Conservation (phyloP, 2,888 invertebrate genomes). For the Agriopis marginaria region DNA sequence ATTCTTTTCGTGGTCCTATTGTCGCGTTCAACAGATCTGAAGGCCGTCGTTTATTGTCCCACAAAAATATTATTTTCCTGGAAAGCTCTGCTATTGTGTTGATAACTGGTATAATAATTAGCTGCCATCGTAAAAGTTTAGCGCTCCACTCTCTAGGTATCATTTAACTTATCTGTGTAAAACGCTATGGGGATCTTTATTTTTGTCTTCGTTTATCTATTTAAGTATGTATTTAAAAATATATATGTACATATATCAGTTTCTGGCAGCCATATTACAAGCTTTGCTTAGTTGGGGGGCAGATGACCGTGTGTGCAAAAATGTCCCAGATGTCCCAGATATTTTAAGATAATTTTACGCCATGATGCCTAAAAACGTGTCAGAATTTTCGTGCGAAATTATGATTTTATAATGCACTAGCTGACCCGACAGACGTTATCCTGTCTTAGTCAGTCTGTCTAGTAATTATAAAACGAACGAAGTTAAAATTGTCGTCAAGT, state of each 20-base stretch:
- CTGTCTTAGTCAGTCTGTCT: no score
- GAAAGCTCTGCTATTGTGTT: constrained; percentile 33
- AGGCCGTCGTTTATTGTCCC: constrained; percentile 45
- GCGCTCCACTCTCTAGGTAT: constrained; percentile 17
- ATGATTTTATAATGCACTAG: no score
- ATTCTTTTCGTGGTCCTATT: not conserved
- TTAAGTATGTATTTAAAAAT: no score
- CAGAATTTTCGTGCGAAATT: no score
- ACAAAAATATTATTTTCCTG: constrained; percentile 46
- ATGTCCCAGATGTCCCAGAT: no score
- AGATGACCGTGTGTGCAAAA: no score
- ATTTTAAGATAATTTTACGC: not conserved
- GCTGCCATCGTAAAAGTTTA: constrained; percentile 37
- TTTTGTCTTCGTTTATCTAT: constrained; percentile 5
- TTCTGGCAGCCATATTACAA: no score
- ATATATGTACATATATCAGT: no score
- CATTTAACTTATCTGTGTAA: constrained; percentile 31
- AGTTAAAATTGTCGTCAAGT: no score
- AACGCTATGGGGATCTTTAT: constrained; percentile 6
- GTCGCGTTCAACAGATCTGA: constrained; percentile 38
- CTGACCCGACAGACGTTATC: no score
- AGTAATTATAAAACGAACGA: no score
- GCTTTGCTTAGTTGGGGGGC: no score
- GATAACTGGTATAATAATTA: constrained; percentile 52
- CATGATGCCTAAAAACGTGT: not conserved